These are phyloP conservation scores for Sardina pilchardus DNA, from an alignment of 2,113 vertebrate genomes.

Conservation along the genomic window DNA sequence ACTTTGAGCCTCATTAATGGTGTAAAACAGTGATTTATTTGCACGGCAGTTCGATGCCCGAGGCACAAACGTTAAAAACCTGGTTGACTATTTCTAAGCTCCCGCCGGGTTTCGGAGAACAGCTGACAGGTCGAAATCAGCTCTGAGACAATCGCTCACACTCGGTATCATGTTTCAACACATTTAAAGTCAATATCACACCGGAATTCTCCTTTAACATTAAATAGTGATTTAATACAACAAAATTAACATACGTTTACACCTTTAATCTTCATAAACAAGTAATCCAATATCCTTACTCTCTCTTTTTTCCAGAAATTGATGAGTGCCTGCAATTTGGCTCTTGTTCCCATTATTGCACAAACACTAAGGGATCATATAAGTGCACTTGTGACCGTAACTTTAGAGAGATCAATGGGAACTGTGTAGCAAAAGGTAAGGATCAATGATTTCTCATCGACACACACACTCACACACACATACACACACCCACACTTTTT, in stretches of 20 bases:
- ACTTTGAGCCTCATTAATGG: too few species aligned
- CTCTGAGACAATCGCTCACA: too few species aligned
- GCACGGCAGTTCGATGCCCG: too few species aligned
- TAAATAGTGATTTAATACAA: neutral
- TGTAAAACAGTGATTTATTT: too few species aligned
- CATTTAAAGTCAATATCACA: too few species aligned
- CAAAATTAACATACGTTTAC: neutral
- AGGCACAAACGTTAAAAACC: too few species aligned
- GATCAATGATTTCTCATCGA: slow-evolving; percentile 6
- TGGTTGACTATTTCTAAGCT: too few species aligned
- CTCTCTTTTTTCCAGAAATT: slow-evolving; percentile 73
- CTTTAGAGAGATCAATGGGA: slow-evolving; percentile 86
- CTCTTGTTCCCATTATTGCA: slow-evolving; percentile 88
- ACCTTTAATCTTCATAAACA: neutral
- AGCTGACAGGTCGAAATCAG: too few species aligned
- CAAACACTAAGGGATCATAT: slow-evolving; percentile 92
- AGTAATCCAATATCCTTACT: slow-evolving; percentile 26
- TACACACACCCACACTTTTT: too few species aligned
- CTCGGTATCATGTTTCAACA: too few species aligned
- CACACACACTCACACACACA: neutral
- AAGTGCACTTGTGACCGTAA: slow-evolving; percentile 91
- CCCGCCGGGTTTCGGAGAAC: too few species aligned
- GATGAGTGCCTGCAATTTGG: slow-evolving; percentile 95
- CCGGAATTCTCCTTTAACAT: too few species aligned
- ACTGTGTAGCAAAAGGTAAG: slow-evolving; percentile 92